Evolutionary conservation across 1,140 invertebrate genomes (phyloP).

Genomic region (Manduca sexta): DNA sequence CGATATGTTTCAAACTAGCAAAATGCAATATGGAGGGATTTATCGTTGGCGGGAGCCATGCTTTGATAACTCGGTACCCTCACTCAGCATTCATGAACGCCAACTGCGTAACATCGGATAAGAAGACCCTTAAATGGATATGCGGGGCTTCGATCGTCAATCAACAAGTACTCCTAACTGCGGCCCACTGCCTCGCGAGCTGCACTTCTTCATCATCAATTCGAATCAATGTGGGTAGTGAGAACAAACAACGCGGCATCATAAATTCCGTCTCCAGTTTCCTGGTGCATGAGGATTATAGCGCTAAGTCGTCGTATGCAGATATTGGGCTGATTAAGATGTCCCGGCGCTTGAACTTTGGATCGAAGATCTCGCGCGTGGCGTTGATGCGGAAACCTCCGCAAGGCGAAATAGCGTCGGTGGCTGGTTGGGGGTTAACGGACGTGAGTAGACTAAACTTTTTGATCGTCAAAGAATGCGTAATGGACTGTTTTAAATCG

Average conservation of each 20-base stretch:
- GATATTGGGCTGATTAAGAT: slow-evolving; percentile 12
- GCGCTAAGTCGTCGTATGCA: background rate
- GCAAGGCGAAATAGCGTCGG: background rate
- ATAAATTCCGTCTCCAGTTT: background rate
- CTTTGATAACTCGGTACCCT: background rate
- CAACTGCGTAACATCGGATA: background rate
- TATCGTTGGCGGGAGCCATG: slow-evolving; percentile 2
- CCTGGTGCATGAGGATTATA: slow-evolving; percentile 3
- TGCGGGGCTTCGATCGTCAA: slow-evolving; percentile 18
- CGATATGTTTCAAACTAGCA: background rate
- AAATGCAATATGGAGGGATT: slow-evolving; percentile 1
- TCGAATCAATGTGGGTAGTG: background rate
- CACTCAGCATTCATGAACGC: slow-evolving; percentile 3
- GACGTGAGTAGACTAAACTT: slow-evolving; percentile 6
- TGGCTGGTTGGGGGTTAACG: slow-evolving; percentile 16
- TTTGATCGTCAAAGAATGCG: background rate
- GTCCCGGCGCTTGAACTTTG: background rate
- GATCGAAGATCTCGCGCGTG: background rate
- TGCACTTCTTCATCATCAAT: background rate
- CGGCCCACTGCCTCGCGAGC: slow-evolving; percentile 10
- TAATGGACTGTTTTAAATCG: no score
- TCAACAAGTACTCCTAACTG: slow-evolving; percentile 11
- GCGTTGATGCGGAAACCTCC: slow-evolving; percentile 4
- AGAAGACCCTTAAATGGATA: background rate
- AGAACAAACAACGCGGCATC: background rate